Conservation (phyloP, 1,140 invertebrate genomes). For the Pissodes strobi region DNA sequence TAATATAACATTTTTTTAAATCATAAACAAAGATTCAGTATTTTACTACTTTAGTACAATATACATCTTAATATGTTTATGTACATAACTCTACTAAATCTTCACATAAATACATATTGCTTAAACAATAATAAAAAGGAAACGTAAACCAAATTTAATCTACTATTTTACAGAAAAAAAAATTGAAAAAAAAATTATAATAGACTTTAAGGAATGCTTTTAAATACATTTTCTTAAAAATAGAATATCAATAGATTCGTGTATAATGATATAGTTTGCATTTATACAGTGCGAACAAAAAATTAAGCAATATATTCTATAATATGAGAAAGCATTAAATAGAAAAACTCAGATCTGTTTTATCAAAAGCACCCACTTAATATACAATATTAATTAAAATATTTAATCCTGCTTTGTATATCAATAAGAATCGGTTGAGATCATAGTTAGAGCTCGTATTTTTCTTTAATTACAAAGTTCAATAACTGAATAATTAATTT, state of each 20-base stretch:
- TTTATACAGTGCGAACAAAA: conserved; percentile 14
- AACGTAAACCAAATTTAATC: conserved; percentile 4
- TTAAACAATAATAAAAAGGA: conserved; percentile 11
- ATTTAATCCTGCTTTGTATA: no score
- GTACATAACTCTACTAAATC: conserved; percentile 19
- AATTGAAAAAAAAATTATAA: no score
- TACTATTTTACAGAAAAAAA: neutral
- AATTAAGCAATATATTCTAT: neutral
- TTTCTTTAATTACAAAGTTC: no score
- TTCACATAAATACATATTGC: conserved; percentile 28
- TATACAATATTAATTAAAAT: no score
- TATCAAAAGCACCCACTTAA: no score
- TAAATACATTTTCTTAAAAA: no score
- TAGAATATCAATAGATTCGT: neutral
- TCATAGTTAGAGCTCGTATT: no score
- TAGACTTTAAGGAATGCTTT: conserved; percentile 5
- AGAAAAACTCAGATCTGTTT: no score
- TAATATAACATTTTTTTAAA: conserved; percentile 12
- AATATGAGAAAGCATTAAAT: neutral
- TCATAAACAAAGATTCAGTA: conserved; percentile 24
- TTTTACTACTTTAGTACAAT: conserved; percentile 20
- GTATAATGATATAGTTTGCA: neutral
- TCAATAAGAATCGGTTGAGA: no score
- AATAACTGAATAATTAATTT: no score
- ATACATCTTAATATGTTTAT: conserved; percentile 28